Conservation (phyloP, 2,797 vertebrate species). For the Neostethus bicornis region DNA sequence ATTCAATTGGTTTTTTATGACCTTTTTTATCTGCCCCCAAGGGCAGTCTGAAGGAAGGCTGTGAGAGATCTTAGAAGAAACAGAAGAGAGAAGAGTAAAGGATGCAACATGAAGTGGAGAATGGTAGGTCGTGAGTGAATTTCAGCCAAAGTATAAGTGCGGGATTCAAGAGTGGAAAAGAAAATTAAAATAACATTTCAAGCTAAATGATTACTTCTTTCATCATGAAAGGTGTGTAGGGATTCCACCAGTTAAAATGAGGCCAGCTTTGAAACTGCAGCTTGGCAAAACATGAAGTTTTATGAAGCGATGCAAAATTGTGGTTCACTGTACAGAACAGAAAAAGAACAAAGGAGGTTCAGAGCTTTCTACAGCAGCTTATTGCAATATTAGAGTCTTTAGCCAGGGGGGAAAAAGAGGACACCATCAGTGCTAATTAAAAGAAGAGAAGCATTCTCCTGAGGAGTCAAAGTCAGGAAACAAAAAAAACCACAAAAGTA, state of each 20-base stretch:
- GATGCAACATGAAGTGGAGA: constrained; percentile 10
- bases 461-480: constrained; percentile 34
- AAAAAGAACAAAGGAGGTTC: constrained; percentile 59
- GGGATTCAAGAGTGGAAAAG: constrained; percentile 21
- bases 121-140: constrained; percentile 21
- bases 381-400: constrained; percentile 68
- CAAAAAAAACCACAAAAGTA: constrained; percentile 3
- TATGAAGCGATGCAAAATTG: constrained; percentile 46
- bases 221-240: constrained; percentile 38
- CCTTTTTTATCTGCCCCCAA: constrained; percentile 57
- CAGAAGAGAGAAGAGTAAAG: constrained; percentile 20
- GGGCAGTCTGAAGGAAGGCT: constrained; percentile 46
- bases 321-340: constrained; percentile 29
- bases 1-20: constrained; percentile 69
- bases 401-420: constrained; percentile 48
- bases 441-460: constrained; percentile 40
- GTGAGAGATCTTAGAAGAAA: constrained; percentile 26
- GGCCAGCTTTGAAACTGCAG: constrained; percentile 71
- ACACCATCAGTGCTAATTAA: constrained; percentile 62
- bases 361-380: constrained; percentile 66
- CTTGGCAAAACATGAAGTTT: constrained; percentile 56
- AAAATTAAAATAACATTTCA: constrained; percentile 24
- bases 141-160: constrained; percentile 1
- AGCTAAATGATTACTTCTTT: constrained; percentile 28
- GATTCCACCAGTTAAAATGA: constrained; percentile 62